Base-by-base conservation (phyloP, 2,113 vertebrate species). In the Dasypus novemcinctus region DNA sequence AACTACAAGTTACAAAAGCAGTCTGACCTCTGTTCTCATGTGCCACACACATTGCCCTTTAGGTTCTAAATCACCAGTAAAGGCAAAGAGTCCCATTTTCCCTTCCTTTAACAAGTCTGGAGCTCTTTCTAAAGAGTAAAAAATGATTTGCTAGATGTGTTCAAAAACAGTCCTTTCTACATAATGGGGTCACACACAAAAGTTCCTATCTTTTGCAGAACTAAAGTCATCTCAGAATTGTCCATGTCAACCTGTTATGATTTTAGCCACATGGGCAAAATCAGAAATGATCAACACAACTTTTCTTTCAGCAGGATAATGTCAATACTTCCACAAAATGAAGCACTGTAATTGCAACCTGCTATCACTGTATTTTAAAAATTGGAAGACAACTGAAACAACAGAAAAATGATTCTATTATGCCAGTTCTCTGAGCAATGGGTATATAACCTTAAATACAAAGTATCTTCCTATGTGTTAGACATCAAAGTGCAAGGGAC, bases 341-440 rank as follows among this genome's bases (percentile, higher is more conserved):
- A 98, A 99, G 99, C 97, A 97, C 99, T 99, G 99, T 96, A 99
- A 99, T 99, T 99, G 99, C 99, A 98, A 98, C 99, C 99, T 99
- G 99, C 99, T 99, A 98, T 95, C 20, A 75, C 43, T 18, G n/a
- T 36, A 88, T 54, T 68, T 79, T 23, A 36, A 46, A 87, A 52
- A 23, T 10, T 61, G 12, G 8, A 64, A 79, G 59, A 88, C 2
- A 74, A 52, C 7, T 33, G 2, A 94, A 2, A 5, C 8, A 76
- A 84, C 0, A 78, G 23, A 68, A 88, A 61, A 84, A 87, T 41
- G n/a, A 46, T 57, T 52, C 29, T 9, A 52, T 14, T 33, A 31
- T 66, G 78, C 7, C 5, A 57, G n/a, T 76, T 88, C 23, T 74
- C 64, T 41, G 21, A 27, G 74, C 36, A 33, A 76, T 41, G 29